These are phyloP conservation scores for Aporophyla nigra DNA, from an alignment of 2,888 invertebrate genomes.

Conservation along the genomic window DNA sequence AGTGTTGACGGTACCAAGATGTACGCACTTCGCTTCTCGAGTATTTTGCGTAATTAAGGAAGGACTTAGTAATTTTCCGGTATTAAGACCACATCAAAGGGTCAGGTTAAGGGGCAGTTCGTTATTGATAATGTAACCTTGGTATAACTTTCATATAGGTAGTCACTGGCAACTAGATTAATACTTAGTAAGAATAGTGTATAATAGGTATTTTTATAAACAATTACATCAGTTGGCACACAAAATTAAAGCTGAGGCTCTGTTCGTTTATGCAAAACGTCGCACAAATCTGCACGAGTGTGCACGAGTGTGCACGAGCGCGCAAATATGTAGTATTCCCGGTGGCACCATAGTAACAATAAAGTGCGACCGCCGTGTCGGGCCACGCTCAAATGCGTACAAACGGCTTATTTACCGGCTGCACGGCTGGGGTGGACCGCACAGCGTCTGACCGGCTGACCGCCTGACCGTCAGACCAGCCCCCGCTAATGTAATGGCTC, in stretches of 20 bases:
- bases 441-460: constrained; percentile 24
- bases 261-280: constrained; percentile 19
- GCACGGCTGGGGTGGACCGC: constrained; percentile 15
- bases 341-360: constrained; percentile 28
- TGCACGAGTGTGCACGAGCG: neutral
- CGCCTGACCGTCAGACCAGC: neutral
- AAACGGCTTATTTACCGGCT: constrained; percentile 44
- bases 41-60: constrained; percentile 34
- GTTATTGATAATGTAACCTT: constrained; percentile 14
- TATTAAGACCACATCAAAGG: constrained; percentile 12
- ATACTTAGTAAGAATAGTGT: neutral
- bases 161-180: neutral
- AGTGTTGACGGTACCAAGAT: constrained; percentile 48
- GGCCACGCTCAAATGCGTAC: constrained; percentile 40
- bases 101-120: constrained; percentile 12
- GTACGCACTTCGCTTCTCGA: constrained; percentile 24
- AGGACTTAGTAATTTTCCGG: constrained; percentile 19
- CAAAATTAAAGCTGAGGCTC: neutral
- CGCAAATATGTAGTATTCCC: constrained; percentile 22
- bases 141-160: neutral
- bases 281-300: constrained; percentile 7
- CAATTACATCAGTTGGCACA: neutral
- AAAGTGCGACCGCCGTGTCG: constrained; percentile 27
- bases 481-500: constrained; percentile 33
- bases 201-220: neutral